These are phyloP conservation scores for Apistogramma diplotaenia DNA, from an alignment of 2,113 vertebrate genomes.

Conservation along the genomic window DNA sequence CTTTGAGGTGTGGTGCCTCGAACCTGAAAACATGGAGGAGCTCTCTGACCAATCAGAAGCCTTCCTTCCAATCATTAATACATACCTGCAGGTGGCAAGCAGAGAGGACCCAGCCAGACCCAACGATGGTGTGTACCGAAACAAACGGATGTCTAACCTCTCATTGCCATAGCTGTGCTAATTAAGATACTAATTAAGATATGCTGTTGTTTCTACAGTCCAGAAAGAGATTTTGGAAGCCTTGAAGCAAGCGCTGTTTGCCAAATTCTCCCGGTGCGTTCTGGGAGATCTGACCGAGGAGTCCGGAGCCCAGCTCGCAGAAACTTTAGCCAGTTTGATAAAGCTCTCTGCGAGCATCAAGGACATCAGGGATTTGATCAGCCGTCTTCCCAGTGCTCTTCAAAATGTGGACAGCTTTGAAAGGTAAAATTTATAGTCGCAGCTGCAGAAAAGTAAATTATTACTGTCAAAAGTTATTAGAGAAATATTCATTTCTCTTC, in stretches of 20 bases:
- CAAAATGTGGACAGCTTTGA: slow-evolving; percentile 61
- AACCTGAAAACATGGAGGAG: slow-evolving; percentile 36
- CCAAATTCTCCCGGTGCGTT: slow-evolving; percentile 69
- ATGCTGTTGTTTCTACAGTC: slow-evolving; percentile 69
- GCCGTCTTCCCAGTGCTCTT: slow-evolving; percentile 75
- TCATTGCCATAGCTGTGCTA: neutral
- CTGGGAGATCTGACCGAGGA: slow-evolving; percentile 16
- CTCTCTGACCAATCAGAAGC: slow-evolving; percentile 62
- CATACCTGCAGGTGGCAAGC: slow-evolving; percentile 75
- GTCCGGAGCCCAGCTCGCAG: slow-evolving; percentile 32
- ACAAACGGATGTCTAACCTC: neutral
- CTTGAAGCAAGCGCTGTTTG: slow-evolving; percentile 80
- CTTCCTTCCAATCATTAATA: slow-evolving; percentile 78
- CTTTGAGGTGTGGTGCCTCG: slow-evolving; percentile 89
- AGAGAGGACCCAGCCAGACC: slow-evolving; percentile 61
- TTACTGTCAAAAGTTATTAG: neutral
- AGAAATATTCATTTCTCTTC: neutral
- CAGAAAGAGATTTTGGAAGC: slow-evolving; percentile 65
- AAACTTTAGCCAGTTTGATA: slow-evolving; percentile 79
- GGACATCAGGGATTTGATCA: slow-evolving; percentile 68
- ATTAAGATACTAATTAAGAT: neutral
- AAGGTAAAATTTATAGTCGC: slow-evolving; percentile 73
- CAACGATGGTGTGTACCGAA: slow-evolving; percentile 61
- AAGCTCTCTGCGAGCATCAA: slow-evolving; percentile 61
- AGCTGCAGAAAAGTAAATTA: neutral